Base-by-base conservation (phyloP, 2,797 vertebrate genomes). In the Gymnocypris eckloni region DNA sequence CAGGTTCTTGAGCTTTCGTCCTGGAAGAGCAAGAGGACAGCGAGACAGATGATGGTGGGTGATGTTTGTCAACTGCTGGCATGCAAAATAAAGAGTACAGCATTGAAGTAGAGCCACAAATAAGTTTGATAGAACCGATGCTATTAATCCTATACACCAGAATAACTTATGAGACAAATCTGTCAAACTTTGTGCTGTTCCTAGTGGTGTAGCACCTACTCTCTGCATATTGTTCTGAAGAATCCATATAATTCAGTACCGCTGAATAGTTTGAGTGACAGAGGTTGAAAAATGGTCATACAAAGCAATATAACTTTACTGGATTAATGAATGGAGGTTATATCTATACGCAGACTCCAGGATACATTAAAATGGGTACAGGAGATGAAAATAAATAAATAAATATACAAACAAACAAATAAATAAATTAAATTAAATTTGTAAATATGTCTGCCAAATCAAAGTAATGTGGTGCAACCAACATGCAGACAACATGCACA, bases 1-100 rank as follows among this genome's bases (percentile, higher is more conserved):
- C 76, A 76, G 41, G 70, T 80, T 71, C 48, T 33, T 43, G 52
- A 83, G 66, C 5, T n/a, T 79, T 67, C n/a, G 41, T 37, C 41
- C 9, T 43, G 37, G 45, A 52, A n/a, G 13, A 11, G n/a, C 56
- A 48, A 66, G 22, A 18, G 37, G 16, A 43, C 22, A 22, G 64
- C 18, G 41, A 59, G 41, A 33, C 10, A 16, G 64, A 66, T 33
- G 64, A 66, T 16, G 64, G 13, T 59, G 9, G 8, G 20, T n/a
- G 20, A 59, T 59, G 54, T 59, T n/a, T 59, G 54, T 59, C 22
- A 59, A 59, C 22, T 59, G 20, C 54, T 22, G 16, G 48, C 20
- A 22, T 75, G 25, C 11, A 13, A 61, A 48, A 82, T 22, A 4
- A 61, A 13, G n/a, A 73, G 16, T 43, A 22, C 25, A 50, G 37